Base-by-base conservation (phyloP, 2,888 invertebrate species). In the Calliphora vomitoria region DNA sequence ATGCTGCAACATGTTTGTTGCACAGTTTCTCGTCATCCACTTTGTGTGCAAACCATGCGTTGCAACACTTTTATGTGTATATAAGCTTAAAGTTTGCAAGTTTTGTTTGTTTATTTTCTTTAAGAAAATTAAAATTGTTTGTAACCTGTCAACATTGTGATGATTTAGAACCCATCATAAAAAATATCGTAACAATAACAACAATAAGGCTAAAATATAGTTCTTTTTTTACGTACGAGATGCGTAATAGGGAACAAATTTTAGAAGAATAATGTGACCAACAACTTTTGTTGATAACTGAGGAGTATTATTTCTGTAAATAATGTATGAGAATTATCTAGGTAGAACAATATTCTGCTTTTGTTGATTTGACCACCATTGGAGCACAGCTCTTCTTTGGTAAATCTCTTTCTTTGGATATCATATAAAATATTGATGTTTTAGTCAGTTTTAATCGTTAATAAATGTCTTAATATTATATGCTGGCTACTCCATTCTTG, bases 151-250 rank as follows among this genome's bases (percentile, higher is more conserved):
- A 89, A 80, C 85, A 87, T 84, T 85, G 76, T 84, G 80, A 89
- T 89, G 89, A 89, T 89, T 89, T 89, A 89, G 83, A 86, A 86
- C 89, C 88, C 86, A 89, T 89, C 87, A 88, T 11, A 62, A 71
- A 74, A 74, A 79, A 50, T 47, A 76, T 50, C 5, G 35, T 68
- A 86, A 81, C 76, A 80, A 84, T 64, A 84, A 78, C 68, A 80
- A 80, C 72, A 85, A 80, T 82, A 82, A 85, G 55, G 72, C 3
- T 5, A 50, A 64, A 35, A 50, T 47, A 38, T 35, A 47, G 25
- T 66, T 25, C 58, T 8, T 41, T 60, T 13, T 44, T 58, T 4
- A 15, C 8, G 20, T 69, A 41, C 18, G 25, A 8, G 60, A 15
- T 44, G 71, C 15, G 38, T 78, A 44, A 35, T n/a, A 64, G 38